A percentile compares a stretch with the other conserved stretches of the same genome.
Conservation (phyloP, 2,113 vertebrate species). For the Elephantulus edwardii region DNA sequence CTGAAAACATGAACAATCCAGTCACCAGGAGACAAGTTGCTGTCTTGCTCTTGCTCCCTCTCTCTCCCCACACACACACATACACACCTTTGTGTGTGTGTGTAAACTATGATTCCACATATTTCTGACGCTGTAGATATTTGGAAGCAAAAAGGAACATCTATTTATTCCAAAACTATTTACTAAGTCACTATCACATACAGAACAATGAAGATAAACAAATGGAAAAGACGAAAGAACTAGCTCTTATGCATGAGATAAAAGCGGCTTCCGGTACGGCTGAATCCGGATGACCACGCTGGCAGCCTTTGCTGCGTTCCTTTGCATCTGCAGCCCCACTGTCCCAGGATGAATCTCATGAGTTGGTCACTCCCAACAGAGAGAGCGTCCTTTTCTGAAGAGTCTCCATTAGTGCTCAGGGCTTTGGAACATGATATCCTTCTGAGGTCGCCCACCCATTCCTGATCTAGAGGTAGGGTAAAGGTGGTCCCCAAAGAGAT, state of each 20-base stretch:
- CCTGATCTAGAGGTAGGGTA: neutral
- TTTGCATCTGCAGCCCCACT: neutral
- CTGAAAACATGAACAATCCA: neutral
- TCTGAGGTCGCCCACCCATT: neutral
- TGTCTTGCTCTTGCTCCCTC: neutral
- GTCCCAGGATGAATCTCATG: neutral
- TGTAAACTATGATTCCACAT: neutral
- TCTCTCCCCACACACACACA: too few relatives aligned
- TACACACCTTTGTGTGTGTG: rapidly evolving
- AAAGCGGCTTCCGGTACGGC: neutral
- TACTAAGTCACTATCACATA: neutral
- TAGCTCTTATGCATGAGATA: neutral
- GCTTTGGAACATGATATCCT: too few relatives aligned
- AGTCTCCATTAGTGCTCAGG: too few relatives aligned
- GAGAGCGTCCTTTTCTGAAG: neutral
- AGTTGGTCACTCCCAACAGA: neutral
- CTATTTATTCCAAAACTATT: neutral
- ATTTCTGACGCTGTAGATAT: neutral
- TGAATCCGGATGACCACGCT: neutral
- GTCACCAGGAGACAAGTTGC: neutral
- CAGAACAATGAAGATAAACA: neutral
- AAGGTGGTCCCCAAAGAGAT: neutral
- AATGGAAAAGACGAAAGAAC: neutral
- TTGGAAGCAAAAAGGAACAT: neutral
- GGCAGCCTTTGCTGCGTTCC: neutral